phyloP scores from a whole-genome alignment of 2,797 vertebrate genomes.

The Hydrocynus forskahlii region DNA sequence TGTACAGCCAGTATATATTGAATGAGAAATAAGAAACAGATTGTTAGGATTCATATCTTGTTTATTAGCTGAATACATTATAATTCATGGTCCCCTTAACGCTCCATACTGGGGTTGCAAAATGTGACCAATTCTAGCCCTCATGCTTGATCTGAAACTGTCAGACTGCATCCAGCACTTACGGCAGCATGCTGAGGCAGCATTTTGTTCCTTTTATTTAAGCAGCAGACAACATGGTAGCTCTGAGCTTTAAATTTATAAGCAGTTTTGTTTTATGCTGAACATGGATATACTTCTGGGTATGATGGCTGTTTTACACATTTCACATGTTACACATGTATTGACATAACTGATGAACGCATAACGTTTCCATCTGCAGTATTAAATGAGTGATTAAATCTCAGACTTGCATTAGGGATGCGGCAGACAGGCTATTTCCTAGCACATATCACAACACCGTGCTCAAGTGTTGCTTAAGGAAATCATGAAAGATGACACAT shows the following conservation, averaged over 20 bases:
- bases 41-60: no score
- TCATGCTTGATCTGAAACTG: background rate
- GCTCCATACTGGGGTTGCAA: background rate
- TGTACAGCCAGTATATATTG: background rate
- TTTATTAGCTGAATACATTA: background rate
- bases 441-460: slow-evolving; percentile 7
- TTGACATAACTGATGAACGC: background rate
- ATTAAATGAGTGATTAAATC: background rate
- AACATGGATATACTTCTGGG: background rate
- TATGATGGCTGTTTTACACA: background rate
- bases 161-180: background rate
- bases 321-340: no score
- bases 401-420: background rate
- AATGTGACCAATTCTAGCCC: background rate
- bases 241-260: background rate
- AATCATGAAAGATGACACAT: slow-evolving; percentile 6
- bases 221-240: background rate
- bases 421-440: background rate
- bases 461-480: slow-evolving; percentile 19
- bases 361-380: background rate
- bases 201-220: background rate
- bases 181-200: background rate
- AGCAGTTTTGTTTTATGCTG: background rate
- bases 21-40: background rate
- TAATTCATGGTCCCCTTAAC: background rate